Evolutionary conservation across 2,888 invertebrate genomes (phyloP), one percentile per base, ranked within the genome.

Genomic region (Pyrrhia umbra): DNA sequence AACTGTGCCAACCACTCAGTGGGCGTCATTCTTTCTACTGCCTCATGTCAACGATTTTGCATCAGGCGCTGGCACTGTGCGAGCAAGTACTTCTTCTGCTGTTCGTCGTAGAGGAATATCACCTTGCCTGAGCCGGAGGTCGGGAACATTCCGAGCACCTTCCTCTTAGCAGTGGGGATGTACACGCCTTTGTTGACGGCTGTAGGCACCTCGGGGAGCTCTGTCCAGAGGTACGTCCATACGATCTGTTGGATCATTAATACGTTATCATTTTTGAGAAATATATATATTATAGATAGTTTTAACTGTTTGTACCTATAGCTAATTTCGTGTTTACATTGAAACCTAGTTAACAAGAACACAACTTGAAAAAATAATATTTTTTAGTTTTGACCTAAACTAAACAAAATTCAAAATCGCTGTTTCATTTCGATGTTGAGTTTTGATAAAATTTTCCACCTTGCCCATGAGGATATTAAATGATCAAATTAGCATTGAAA

Each of bases 161-260:
- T 97, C 84, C 93, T 96, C 80, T 95, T 96, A 20, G 90, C 90
- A 0, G 96, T 94, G 42, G 95, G 94, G 65, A 97, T 95, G 84
- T 95, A 95, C 5, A 98, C 96, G 49, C 98, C 98, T 85, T 96
- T 97, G 42, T 96, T 95, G 1, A 96, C 96, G 5, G 96, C 88
- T 55, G 95, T 96, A 6, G 97, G 97, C 30, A 96, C 93, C 51
- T 96, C 96, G 46, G 96, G 96, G 13, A 98, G 93, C 81, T 98
- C 98, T 60, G 95, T 93, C 97, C 98, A 98, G 0, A 97, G 96
- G 83, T 97, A 96, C 0, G 96, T 90, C 97, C 98, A 98, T 57
- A 97, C 96, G 74, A 97, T 96, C 97, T 97, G 87, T 61, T 42
- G 4, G 15, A 27, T 27, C 23, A 37, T 45, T 37, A 20, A 25